A percentile compares a stretch with the other conserved stretches of the same genome.
Conservation (phyloP, 2,797 vertebrate genomes). For the Coreius guichenoti region DNA sequence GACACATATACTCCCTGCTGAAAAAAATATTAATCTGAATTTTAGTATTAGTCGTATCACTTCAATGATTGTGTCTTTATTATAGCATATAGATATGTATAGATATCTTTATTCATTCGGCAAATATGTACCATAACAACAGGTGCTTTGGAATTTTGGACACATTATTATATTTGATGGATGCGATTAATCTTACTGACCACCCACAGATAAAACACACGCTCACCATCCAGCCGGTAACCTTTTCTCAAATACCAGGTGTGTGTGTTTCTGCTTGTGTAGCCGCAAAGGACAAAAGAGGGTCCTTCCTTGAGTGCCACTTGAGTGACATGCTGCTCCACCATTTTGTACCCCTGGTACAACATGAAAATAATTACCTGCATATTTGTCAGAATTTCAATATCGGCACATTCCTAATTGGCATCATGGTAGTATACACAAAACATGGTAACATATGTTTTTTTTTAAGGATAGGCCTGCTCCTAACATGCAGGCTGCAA, state of each 20-base stretch:
- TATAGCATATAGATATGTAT: not conserved
- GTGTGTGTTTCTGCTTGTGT: constrained; percentile 3
- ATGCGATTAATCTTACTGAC: constrained; percentile 42
- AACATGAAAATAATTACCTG: not conserved
- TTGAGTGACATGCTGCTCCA: not conserved
- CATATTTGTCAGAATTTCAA: not conserved
- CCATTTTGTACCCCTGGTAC: not conserved
- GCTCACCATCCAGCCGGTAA: constrained; percentile 10
- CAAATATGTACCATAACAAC: constrained; percentile 26
- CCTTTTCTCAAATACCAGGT: constrained; percentile 47
- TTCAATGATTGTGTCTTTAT: not conserved
- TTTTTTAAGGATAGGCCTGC: not conserved
- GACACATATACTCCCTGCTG: no score
- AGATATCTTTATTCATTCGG: not conserved
- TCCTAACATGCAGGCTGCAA: not conserved
- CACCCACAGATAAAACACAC: constrained; percentile 31
- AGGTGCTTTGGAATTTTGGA: constrained; percentile 23
- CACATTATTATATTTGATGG: constrained; percentile 43
- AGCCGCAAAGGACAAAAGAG: no score
- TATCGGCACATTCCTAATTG: not conserved
- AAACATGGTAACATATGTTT: not conserved
- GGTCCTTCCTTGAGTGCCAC: not conserved
- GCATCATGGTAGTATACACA: not conserved
- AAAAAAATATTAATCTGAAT: not conserved
- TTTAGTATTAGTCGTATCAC: not conserved